These are phyloP conservation scores for Aspiorhynchus laticeps DNA, from an alignment of 2,113 vertebrate species.

Conservation along the genomic window DNA sequence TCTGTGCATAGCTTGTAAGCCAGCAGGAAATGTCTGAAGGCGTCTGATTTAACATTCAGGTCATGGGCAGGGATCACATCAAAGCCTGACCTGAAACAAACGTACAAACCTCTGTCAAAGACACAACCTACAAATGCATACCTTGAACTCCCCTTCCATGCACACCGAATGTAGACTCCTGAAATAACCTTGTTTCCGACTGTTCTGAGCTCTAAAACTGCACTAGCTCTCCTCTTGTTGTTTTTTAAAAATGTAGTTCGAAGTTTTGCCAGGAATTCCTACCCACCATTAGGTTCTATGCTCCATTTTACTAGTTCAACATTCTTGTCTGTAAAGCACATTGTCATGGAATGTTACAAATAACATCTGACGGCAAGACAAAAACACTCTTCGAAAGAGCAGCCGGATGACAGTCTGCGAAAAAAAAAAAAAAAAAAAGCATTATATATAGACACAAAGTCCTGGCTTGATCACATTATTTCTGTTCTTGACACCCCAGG, in stretches of 20 bases:
- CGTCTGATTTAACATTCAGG: constrained; percentile 6
- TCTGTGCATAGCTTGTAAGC: not conserved
- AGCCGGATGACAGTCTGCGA: not conserved
- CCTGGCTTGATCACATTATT: constrained; percentile 24
- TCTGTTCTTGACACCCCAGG: constrained; percentile 2
- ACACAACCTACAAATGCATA: constrained; percentile 9
- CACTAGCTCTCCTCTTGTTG: not conserved
- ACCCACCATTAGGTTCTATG: not conserved
- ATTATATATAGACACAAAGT: not conserved
- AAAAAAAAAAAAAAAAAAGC: not conserved
- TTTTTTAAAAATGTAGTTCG: not conserved
- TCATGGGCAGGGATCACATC: constrained; percentile 7
- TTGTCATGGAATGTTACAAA: not conserved
- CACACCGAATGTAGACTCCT: not conserved
- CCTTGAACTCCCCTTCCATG: not conserved
- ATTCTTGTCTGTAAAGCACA: not conserved
- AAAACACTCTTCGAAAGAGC: constrained; percentile 23
- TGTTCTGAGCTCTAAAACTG: not conserved
- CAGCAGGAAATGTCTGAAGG: constrained; percentile 8
- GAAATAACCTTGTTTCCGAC: not conserved
- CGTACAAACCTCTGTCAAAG: constrained; percentile 9
- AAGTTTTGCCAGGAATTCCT: not conserved
- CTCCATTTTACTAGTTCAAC: not conserved
- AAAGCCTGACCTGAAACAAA: constrained; percentile 33
- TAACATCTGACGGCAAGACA: not conserved